These are phyloP conservation scores for Cossypha polioptera DNA, from an alignment of 2,797 vertebrate genomes.

Conservation along the genomic window DNA sequence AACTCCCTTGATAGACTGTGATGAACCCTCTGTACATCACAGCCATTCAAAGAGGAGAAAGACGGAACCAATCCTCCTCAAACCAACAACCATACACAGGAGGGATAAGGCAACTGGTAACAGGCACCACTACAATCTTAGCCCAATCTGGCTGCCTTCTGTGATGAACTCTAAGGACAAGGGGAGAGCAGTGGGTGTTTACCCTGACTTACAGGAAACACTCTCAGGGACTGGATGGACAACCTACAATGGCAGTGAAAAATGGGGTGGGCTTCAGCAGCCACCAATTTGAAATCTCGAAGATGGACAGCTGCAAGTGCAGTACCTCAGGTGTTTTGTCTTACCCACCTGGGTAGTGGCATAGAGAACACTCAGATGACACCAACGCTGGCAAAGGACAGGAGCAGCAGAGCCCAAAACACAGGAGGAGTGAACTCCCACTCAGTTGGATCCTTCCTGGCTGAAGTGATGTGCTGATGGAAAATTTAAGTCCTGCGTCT, in stretches of 20 bases:
- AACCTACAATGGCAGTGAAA: not conserved
- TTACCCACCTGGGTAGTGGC: not conserved
- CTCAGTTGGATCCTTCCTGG: not conserved
- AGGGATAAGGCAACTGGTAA: not conserved
- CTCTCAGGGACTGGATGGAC: rapidly evolving
- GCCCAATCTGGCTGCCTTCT: not conserved
- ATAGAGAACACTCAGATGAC: not conserved
- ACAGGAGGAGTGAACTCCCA: not conserved
- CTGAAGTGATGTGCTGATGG: not conserved
- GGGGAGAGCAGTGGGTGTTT: not conserved
- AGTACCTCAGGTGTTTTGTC: not conserved
- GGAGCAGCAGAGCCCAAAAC: not conserved
- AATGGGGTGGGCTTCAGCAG: rapidly evolving
- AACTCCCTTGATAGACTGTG: not conserved
- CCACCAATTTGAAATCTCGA: rapidly evolving
- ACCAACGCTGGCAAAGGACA: not conserved
- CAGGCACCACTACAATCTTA: rapidly evolving
- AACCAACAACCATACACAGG: not conserved
- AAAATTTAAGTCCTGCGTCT: not conserved
- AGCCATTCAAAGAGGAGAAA: not conserved
- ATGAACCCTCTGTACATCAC: not conserved
- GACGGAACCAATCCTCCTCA: not conserved
- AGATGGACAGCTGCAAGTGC: not conserved
- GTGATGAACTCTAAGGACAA: rapidly evolving
- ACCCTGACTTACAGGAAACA: not conserved